Evolutionary conservation across 2,888 invertebrate species (phyloP).

Genomic region (Temnothorax rugatulus): DNA sequence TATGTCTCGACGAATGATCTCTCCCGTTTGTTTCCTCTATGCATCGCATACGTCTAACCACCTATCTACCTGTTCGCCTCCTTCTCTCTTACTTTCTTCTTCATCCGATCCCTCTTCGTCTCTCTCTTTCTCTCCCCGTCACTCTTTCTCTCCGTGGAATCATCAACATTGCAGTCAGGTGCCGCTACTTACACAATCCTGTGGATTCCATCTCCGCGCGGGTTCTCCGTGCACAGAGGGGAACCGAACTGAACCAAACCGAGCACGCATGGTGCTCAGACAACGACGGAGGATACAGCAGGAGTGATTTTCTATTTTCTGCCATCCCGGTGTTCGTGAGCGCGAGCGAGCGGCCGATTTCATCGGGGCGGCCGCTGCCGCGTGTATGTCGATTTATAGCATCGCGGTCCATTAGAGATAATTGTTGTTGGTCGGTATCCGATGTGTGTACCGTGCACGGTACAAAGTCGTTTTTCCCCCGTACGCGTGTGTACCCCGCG

Average conservation of each 20-base stretch:
- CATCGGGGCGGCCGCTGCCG: slow-evolving; percentile 77
- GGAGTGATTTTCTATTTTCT: slow-evolving; percentile 82
- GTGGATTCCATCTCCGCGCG: slow-evolving; percentile 79
- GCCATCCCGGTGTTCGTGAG: slow-evolving; percentile 70
- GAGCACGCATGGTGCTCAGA: slow-evolving; percentile 55
- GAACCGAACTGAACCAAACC: slow-evolving; percentile 52
- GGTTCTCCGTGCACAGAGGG: slow-evolving; percentile 59
- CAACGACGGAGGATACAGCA: slow-evolving; percentile 54
- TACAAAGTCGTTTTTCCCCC: slow-evolving; percentile 80
- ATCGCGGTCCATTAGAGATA: slow-evolving; percentile 85
- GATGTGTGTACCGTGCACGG: slow-evolving; percentile 72
- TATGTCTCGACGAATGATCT: slow-evolving; percentile 42
- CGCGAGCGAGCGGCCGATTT: slow-evolving; percentile 74
- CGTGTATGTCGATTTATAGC: slow-evolving; percentile 85
- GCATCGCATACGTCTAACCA: slow-evolving; percentile 7
- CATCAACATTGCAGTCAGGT: slow-evolving; percentile 84
- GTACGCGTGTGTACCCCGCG: slow-evolving; percentile 15
- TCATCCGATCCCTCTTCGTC: not conserved
- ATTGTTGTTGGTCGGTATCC: slow-evolving; percentile 81
- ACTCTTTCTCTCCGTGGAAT: slow-evolving; percentile 63
- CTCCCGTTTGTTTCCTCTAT: slow-evolving; percentile 18
- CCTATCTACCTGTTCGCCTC: slow-evolving; percentile 43
- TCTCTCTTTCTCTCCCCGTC: slow-evolving; percentile 29
- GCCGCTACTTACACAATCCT: slow-evolving; percentile 84
- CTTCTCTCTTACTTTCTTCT: slow-evolving; percentile 45